These are phyloP conservation scores for Brachyistius frenatus DNA, from an alignment of 2,113 vertebrate species.

Conservation along the genomic window DNA sequence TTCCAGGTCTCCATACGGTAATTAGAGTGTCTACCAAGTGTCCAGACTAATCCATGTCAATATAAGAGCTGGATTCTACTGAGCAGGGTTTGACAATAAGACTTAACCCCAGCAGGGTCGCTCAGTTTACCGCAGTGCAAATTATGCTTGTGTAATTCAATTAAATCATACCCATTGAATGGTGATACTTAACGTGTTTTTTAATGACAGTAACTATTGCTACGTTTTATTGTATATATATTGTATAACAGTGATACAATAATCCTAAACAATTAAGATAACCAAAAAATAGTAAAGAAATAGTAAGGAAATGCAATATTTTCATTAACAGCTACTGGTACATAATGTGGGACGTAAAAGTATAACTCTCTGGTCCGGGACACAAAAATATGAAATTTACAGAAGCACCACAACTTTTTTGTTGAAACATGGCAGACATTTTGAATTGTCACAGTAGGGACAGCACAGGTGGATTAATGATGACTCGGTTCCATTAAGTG, in stretches of 20 bases:
- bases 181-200: constrained; percentile 1
- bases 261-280: background rate
- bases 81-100: constrained; percentile 35
- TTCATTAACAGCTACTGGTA: background rate
- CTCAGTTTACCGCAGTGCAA: constrained; percentile 47
- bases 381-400: constrained; percentile 3
- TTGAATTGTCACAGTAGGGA: no score
- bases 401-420: constrained; percentile 53
- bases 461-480: no score
- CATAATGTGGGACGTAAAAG: background rate
- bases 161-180: constrained; percentile 16
- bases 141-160: constrained; percentile 45
- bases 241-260: background rate
- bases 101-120: constrained; percentile 31
- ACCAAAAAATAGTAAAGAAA: background rate
- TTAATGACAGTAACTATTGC: background rate
- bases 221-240: background rate
- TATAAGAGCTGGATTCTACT: constrained; percentile 35
- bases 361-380: constrained; percentile 9
- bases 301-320: background rate
- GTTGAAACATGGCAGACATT: no score
- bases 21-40: constrained; percentile 64
- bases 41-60: constrained; percentile 64
- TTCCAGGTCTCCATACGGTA: constrained; percentile 65
- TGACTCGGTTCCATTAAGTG: no score